Conservation (phyloP, 2,113 vertebrate species). For the Sterna hirundo region DNA sequence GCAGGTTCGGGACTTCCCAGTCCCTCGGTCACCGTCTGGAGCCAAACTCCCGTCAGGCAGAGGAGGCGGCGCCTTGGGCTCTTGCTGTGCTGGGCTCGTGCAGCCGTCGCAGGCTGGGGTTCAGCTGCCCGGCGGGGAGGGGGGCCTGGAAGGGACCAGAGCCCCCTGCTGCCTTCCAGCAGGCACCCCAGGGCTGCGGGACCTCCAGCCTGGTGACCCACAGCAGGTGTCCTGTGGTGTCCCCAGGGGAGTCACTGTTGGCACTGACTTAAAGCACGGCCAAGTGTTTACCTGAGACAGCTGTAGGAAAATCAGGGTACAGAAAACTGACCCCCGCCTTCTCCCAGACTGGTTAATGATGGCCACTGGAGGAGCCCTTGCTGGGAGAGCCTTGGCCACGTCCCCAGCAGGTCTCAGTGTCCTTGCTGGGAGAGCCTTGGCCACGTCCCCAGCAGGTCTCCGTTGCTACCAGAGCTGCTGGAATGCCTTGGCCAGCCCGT, state of each 20-base stretch:
- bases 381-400: neutral
- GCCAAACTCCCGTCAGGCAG: accelerated
- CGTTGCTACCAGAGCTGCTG: neutral
- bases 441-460: neutral
- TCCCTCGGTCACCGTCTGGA: neutral
- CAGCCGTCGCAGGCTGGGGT: neutral
- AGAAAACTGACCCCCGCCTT: neutral
- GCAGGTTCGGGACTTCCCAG: accelerated
- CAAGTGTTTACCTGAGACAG: too few species aligned
- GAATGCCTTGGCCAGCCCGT: neutral
- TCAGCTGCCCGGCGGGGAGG: accelerated
- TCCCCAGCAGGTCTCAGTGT: neutral
- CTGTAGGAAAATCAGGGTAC: neutral
- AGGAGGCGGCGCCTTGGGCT: neutral
- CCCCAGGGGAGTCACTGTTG: neutral
- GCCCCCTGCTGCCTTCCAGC: neutral
- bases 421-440: neutral
- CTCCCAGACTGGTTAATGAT: neutral
- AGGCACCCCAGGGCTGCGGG: neutral
- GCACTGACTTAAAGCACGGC: too few species aligned
- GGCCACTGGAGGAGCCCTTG: neutral
- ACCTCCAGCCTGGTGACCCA: neutral
- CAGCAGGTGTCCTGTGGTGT: accelerated
- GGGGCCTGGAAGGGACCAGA: neutral
- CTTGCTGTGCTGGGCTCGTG: accelerated